Conservation (phyloP, 2,797 vertebrate genomes). For the Odontamblyopus rebecca region DNA sequence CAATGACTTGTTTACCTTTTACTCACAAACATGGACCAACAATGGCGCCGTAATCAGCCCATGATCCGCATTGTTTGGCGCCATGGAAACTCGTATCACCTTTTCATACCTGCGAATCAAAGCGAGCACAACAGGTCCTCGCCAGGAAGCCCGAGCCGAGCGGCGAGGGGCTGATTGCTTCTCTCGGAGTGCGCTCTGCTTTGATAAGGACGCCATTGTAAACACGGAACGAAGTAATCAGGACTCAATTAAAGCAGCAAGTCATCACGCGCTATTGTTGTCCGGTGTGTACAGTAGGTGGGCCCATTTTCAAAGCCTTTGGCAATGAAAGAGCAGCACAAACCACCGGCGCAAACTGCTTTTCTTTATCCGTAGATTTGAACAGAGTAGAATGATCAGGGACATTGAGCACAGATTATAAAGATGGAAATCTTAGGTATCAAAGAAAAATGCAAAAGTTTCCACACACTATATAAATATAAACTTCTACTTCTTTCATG, state of each 20-base stretch:
- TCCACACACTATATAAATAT: too few relatives aligned
- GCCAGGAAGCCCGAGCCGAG: constrained; percentile 12
- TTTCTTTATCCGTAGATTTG: too few relatives aligned
- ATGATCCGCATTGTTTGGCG: constrained; percentile 23
- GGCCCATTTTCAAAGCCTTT: constrained; percentile 15
- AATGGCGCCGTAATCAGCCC: constrained; percentile 23
- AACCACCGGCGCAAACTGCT: constrained; percentile 43
- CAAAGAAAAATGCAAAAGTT: too few relatives aligned
- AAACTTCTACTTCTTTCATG: too few relatives aligned
- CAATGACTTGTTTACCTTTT: constrained; percentile 35
- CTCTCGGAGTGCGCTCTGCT: constrained; percentile 13
- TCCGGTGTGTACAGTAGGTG: constrained; percentile 22
- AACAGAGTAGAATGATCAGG: too few relatives aligned
- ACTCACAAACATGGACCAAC: neutral
- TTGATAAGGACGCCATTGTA: constrained; percentile 30
- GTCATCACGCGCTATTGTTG: constrained; percentile 21
- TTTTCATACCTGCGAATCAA: constrained; percentile 8
- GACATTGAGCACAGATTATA: too few relatives aligned
- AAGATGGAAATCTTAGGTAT: too few relatives aligned
- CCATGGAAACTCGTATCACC: neutral
- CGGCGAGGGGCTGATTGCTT: constrained; percentile 36
- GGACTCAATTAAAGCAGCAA: constrained; percentile 13
- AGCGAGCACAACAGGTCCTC: neutral
- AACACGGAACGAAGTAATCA: constrained; percentile 18
- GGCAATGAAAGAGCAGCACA: constrained; percentile 46